phyloP scores from a whole-genome alignment of 2,888 invertebrate genomes.

The Opisthograptis luteolata region DNA sequence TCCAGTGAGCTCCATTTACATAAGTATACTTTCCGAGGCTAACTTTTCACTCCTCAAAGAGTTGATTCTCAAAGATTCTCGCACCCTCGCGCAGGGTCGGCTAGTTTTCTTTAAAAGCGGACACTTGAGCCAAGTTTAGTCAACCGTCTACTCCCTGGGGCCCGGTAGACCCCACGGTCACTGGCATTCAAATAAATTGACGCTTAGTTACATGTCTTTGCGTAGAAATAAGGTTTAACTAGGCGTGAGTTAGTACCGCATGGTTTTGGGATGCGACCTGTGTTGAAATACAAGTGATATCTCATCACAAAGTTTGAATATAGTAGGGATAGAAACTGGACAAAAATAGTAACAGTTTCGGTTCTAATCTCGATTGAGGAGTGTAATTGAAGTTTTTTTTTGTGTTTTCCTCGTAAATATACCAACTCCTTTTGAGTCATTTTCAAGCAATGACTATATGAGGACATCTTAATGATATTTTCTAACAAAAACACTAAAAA shows the following conservation, averaged over 20 bases:
- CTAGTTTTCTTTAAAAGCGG: constrained; percentile 74
- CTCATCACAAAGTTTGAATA: too few species aligned
- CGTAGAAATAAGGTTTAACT: constrained; percentile 28
- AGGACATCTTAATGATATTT: too few species aligned
- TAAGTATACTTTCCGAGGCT: neutral
- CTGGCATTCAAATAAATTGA: constrained; percentile 70
- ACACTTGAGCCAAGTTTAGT: constrained; percentile 76
- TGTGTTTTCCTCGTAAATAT: too few species aligned
- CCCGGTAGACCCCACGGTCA: constrained; percentile 64
- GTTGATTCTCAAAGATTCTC: constrained; percentile 66
- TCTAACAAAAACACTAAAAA: too few species aligned
- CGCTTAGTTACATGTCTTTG: constrained; percentile 43
- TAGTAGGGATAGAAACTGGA: too few species aligned
- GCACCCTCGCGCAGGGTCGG: constrained; percentile 72
- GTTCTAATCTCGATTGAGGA: too few species aligned
- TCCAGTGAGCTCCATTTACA: constrained; percentile 10
- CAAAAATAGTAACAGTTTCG: too few species aligned
- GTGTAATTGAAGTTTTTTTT: too few species aligned
- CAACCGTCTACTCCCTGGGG: constrained; percentile 73
- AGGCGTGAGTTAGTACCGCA: constrained; percentile 5
- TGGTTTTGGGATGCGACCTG: neutral
- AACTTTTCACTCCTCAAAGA: constrained; percentile 33
- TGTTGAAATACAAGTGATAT: too few species aligned
- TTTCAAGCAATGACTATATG: too few species aligned
- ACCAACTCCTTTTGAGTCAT: too few species aligned